Evolutionary conservation across 2,888 invertebrate genomes (phyloP).

Genomic region (Malachius bipustulatus): DNA sequence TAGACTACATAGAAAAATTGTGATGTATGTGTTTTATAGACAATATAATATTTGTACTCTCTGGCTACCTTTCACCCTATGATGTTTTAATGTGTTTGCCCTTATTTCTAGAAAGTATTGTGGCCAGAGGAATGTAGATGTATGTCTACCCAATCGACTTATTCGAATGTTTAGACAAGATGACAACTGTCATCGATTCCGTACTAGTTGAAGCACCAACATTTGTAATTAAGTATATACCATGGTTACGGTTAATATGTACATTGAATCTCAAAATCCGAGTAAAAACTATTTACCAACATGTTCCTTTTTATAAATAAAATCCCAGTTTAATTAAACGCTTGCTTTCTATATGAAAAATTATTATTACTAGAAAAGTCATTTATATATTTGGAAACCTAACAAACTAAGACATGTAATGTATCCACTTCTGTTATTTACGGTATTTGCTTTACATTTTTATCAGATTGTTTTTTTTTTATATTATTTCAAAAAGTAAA

Average conservation of each 20-base stretch:
- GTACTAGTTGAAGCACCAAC: slow-evolving; percentile 37
- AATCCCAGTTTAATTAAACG: no score
- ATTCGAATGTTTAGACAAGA: slow-evolving; percentile 18
- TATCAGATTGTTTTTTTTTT: no score
- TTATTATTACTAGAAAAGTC: no score
- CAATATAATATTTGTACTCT: slow-evolving; percentile 36
- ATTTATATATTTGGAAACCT: no score
- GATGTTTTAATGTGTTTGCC: slow-evolving; percentile 15
- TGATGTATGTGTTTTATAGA: slow-evolving; percentile 36
- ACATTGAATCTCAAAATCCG: slow-evolving; percentile 32
- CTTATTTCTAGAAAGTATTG: slow-evolving; percentile 8
- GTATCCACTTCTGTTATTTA: no score
- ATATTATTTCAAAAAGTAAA: no score
- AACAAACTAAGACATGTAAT: no score
- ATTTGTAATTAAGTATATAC: slow-evolving; percentile 35
- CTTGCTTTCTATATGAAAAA: no score
- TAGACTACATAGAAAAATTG: slow-evolving; percentile 34
- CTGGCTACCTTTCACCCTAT: slow-evolving; percentile 25
- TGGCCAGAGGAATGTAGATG: slow-evolving; percentile 28
- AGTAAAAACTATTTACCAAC: no score
- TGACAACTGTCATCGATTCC: slow-evolving; percentile 29
- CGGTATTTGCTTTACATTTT: no score
- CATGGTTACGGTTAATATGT: slow-evolving; percentile 28
- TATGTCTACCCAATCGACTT: slow-evolving; percentile 23
- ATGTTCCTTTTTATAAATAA: no score